Percentiles rank a stretch among this genome's conserved stretches.
These are phyloP conservation scores for Nipponia nippon DNA, from an alignment of 2,113 vertebrate species.

Conservation along the genomic window DNA sequence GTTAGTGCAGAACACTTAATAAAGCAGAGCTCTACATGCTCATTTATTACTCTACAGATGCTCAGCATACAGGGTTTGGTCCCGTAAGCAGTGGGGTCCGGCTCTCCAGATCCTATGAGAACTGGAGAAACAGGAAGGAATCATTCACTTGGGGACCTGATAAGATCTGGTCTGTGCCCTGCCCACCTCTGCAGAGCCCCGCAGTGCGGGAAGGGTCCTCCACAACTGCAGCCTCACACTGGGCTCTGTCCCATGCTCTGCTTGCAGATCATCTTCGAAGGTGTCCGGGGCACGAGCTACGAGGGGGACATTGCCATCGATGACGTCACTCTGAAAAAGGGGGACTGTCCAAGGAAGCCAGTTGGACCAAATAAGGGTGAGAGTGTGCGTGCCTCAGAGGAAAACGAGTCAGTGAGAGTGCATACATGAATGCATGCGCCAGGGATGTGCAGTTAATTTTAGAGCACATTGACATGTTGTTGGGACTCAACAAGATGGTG, in stretches of 20 bases:
- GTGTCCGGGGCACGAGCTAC: conserved; percentile 85
- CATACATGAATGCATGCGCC: not conserved
- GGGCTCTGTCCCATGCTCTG: not conserved
- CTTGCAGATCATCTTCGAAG: conserved; percentile 93
- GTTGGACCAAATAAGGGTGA: conserved; percentile 76
- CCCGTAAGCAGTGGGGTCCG: not conserved
- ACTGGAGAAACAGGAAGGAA: not conserved
- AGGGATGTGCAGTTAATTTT: not conserved
- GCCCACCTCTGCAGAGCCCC: not conserved
- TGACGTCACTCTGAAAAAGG: conserved; percentile 90
- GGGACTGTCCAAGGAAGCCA: conserved; percentile 84
- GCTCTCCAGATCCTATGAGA: not conserved
- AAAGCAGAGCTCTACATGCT: not conserved
- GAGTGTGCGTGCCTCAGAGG: not conserved
- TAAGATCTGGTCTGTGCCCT: not conserved
- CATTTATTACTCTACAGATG: not conserved
- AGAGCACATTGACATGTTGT: rapidly evolving
- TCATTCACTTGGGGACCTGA: not conserved
- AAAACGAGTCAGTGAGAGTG: not conserved
- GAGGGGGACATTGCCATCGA: conserved; percentile 97
- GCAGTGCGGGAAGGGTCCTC: not conserved
- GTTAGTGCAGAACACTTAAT: not conserved
- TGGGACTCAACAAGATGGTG: not conserved
- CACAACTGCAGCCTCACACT: not conserved
- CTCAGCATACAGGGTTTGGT: not conserved